Base-by-base conservation (phyloP, 1,140 invertebrate genomes). In the Microplitis mediator region DNA sequence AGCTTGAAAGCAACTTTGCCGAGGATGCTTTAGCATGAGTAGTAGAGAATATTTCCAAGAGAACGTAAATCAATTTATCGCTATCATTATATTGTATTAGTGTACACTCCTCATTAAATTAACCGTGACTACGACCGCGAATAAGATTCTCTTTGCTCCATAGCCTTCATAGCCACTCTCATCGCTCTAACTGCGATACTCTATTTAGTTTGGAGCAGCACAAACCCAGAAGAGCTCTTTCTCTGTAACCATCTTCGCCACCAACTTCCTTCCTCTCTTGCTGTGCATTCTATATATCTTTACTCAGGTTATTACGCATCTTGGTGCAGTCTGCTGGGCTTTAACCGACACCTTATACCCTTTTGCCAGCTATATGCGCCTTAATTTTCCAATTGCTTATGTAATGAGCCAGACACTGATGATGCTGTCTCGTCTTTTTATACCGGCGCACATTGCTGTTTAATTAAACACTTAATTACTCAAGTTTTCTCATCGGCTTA, bases 391-490 rank as follows among this genome's bases (percentile, higher is more conserved):
- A 62, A 74, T 74, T 74, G 62, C 68, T 74, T 74, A 70, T 35
- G 68, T 74, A 74, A 74, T 74, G 67, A 74, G 68, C 35, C 67
- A 56, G 39, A 45, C 39, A 45, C 39, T 45, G 39, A 45, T 45
- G 39, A 45, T 45, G 39, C 11, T 45, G 39, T 45, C 39, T 45
- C 61, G 14, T 50, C 67, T 51, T 69, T 16, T 5, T 62, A 36
- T 67, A 31, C 58, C 31, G 64, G 50, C 65, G 35, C 52, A 51
- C 62, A 35, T 69, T 70, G 70, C 61, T 60, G 68, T 70, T 70
- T 66, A 69, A 74, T 74, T 74, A 73, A 60, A 69, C 45, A 50
- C 67, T 61, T 65, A 70, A 74, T 65, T 74, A 54, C 52, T 54
- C 36, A 68, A 74, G 51, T 74, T 74, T 70, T 70, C 61, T 74